Percentiles rank a stretch among this genome's conserved stretches.
phyloP scores from a whole-genome alignment of 2,113 vertebrate species.

The Syngnathus floridae region DNA sequence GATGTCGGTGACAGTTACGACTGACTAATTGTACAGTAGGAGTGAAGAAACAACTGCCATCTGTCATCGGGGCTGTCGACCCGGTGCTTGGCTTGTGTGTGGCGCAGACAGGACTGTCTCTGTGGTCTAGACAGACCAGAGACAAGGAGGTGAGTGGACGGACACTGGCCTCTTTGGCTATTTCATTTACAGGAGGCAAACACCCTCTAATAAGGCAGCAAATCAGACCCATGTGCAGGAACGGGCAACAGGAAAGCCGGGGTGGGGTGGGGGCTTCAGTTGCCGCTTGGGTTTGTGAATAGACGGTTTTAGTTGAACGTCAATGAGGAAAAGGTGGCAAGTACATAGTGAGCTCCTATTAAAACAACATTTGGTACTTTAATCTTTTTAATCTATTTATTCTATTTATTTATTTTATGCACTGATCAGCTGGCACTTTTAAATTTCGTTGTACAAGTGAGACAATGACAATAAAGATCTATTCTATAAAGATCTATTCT shows the following conservation, averaged over 20 bases:
- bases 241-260: constrained; percentile 30
- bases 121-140: constrained; percentile 53
- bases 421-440: too few relatives aligned
- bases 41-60: constrained; percentile 36
- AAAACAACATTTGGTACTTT: constrained; percentile 48
- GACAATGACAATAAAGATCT: too few relatives aligned
- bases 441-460: too few relatives aligned
- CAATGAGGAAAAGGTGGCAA: constrained; percentile 27
- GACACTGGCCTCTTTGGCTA: constrained; percentile 50
- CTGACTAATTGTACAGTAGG: constrained; percentile 16
- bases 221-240: constrained; percentile 46
- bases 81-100: constrained; percentile 26
- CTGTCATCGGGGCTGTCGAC: constrained; percentile 40
- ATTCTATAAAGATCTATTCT: too few relatives aligned
- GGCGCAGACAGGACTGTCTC: constrained; percentile 42
- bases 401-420: too few relatives aligned
- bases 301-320: constrained; percentile 32
- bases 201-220: constrained; percentile 51
- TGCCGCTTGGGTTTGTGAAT: constrained; percentile 24
- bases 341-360: constrained; percentile 43
- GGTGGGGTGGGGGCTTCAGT: background rate
- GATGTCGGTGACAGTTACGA: constrained; percentile 40
- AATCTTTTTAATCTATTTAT: too few relatives aligned
- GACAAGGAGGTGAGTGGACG: constrained; percentile 47
- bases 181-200: constrained; percentile 54